phyloP scores from a whole-genome alignment of 35 echinoderm and acorn worm genomes.

The Lytechinus variegatus region DNA sequence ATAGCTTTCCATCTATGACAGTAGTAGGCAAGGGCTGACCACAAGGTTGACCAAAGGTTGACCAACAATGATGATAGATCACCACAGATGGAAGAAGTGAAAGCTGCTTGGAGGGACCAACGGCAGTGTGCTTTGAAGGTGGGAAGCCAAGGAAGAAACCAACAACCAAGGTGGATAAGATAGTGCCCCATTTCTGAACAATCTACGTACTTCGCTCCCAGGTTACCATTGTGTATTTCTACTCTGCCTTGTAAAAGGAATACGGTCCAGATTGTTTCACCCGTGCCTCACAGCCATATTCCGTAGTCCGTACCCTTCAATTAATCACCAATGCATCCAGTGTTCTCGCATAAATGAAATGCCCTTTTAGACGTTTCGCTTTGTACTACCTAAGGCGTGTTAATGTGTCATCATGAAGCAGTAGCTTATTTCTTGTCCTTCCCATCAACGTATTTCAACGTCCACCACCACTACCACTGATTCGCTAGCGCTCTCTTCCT shows the following conservation, averaged over 20 bases:
- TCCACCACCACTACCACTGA: background rate
- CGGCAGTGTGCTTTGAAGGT: background rate
- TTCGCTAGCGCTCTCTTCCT: background rate
- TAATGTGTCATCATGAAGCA: background rate
- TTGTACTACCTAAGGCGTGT: background rate
- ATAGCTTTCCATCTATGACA: background rate
- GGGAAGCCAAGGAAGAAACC: background rate
- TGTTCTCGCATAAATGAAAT: background rate
- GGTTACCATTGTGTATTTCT: background rate
- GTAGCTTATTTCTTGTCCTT: background rate
- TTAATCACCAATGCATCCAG: background rate
- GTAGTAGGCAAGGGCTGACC: background rate
- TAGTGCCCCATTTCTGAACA: constrained; percentile 5
- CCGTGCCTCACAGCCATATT: background rate
- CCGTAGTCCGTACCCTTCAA: background rate
- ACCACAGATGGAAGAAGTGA: background rate
- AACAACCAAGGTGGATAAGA: background rate
- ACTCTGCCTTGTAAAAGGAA: background rate
- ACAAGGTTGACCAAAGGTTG: background rate
- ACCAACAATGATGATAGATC: background rate
- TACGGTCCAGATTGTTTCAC: background rate
- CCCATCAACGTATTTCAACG: background rate
- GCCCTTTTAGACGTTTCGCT: background rate
- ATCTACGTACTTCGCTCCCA: background rate
- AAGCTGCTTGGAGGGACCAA: background rate